A percentile compares a stretch with the other conserved stretches of the same genome.
Evolutionary conservation across 1,140 invertebrate genomes (phyloP).

Genomic region (Phthorimaea operculella): DNA sequence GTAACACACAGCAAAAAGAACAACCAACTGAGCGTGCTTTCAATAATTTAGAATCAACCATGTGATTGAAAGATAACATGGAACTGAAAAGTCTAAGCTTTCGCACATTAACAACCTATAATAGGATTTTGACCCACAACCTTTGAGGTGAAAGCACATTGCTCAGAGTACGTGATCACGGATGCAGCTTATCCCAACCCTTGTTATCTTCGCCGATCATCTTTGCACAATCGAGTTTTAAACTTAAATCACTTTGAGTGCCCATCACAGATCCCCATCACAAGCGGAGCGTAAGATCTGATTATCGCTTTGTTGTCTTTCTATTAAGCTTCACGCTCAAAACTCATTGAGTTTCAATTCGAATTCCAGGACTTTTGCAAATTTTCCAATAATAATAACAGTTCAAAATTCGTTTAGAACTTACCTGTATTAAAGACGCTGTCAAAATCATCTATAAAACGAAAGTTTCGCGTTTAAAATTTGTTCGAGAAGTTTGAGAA

Average conservation of each 20-base stretch:
- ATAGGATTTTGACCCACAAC: too few relatives aligned
- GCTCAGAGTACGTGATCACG: too few relatives aligned
- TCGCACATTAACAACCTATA: too few relatives aligned
- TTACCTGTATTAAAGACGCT: background rate
- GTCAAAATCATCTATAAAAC: background rate
- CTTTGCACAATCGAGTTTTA: slow-evolving; percentile 28
- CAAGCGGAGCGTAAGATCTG: slow-evolving; percentile 19
- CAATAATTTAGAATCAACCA: too few relatives aligned
- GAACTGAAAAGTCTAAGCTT: too few relatives aligned
- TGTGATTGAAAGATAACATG: too few relatives aligned
- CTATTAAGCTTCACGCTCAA: slow-evolving; percentile 28
- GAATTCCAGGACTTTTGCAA: slow-evolving; percentile 14
- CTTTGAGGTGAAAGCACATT: too few relatives aligned
- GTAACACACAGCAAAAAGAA: too few relatives aligned
- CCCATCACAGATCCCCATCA: slow-evolving; percentile 21
- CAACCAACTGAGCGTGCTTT: too few relatives aligned
- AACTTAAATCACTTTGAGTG: slow-evolving; percentile 37
- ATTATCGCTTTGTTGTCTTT: slow-evolving; percentile 47
- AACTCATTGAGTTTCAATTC: slow-evolving; percentile 23
- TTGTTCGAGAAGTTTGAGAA: background rate
- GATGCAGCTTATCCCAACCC: too few relatives aligned
- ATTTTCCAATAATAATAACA: background rate
- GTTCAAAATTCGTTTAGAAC: background rate
- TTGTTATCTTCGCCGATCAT: slow-evolving; percentile 19
- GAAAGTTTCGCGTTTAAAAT: background rate